A percentile compares a stretch with the other conserved stretches of the same genome.
These are phyloP conservation scores for Haemorhous mexicanus DNA, from an alignment of 2,113 vertebrate species.

Conservation along the genomic window DNA sequence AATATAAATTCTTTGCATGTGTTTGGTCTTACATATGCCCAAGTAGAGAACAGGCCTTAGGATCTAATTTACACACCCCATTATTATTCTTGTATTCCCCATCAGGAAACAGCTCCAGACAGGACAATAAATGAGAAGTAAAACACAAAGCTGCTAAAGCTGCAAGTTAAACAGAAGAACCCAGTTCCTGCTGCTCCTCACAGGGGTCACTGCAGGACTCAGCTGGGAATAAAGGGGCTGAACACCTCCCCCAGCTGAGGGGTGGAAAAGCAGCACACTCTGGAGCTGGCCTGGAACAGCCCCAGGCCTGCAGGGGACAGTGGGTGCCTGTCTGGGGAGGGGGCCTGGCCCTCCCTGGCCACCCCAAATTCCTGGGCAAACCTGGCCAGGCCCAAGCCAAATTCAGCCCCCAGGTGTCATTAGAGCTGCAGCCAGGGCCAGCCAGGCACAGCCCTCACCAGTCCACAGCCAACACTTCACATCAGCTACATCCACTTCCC, in stretches of 20 bases:
- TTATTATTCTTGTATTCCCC: background rate
- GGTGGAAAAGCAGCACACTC: background rate
- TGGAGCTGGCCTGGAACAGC: background rate
- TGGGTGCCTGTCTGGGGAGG: rapidly evolving
- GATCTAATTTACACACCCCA: background rate
- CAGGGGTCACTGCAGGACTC: background rate
- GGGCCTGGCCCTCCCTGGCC: no score
- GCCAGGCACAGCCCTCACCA: background rate
- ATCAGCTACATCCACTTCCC: background rate
- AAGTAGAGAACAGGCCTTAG: background rate
- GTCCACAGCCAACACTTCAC: background rate
- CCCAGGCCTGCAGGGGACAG: background rate
- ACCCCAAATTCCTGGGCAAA: background rate
- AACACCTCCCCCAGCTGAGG: background rate
- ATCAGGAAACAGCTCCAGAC: background rate
- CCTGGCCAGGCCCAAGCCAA: background rate
- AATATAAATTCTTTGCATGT: background rate
- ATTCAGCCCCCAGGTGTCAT: background rate
- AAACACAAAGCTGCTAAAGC: background rate
- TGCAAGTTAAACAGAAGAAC: background rate
- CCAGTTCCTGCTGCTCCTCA: background rate
- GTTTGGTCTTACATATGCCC: background rate
- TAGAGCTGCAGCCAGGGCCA: rapidly evolving
- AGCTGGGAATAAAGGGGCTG: background rate
- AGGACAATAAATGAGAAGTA: background rate